Base-by-base conservation (phyloP, 2,113 vertebrate genomes). In the Callaeas wilsoni region DNA sequence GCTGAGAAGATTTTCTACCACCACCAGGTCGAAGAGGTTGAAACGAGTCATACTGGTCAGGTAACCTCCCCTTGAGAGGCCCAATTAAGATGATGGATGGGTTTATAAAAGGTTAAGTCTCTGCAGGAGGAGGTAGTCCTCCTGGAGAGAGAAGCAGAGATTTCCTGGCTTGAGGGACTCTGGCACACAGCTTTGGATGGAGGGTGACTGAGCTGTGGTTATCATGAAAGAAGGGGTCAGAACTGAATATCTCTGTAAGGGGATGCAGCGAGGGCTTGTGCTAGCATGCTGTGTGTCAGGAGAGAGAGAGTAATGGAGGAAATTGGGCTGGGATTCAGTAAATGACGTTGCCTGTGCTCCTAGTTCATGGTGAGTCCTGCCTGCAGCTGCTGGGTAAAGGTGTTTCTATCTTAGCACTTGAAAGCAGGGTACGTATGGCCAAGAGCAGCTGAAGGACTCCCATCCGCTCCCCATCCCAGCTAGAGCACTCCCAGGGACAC, bases 231-330 rank as follows among this genome's bases (percentile, higher is more conserved):
- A 52, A 65, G n/a, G 49, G 25, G 12, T 42, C 33, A 73, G 44
- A 83, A 41, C 12, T 13, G 15, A 16, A 5, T 14, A 15, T 19
- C 10, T 41, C 15, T 10, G 57, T 4, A 22, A 78, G 42, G 27
- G 23, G 64, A 59, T 0, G 1, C 7, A 63, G 42, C 0, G 0
- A 59, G 59, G 53, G 25, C 50, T 46, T 32, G 69, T 63, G 62
- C 46, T 75, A 23, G n/a, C 3, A 16, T 20, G 39, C 33, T 84
- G 44, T 2, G 3, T 29, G 29, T 53, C 56, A 49, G n/a, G 42
- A 47, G 46, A 25, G 29, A 21, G 22, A 73, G 39, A 41, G 52
- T 39, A 84, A n/a, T 1, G 4, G 53, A 63, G 71, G 39, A 53
- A 46, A 33, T 12, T 18, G 60, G 55, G 19, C 35, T 76, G 42